Evolutionary conservation across 1,140 invertebrate species (phyloP).

Genomic region (Cydia amplana): DNA sequence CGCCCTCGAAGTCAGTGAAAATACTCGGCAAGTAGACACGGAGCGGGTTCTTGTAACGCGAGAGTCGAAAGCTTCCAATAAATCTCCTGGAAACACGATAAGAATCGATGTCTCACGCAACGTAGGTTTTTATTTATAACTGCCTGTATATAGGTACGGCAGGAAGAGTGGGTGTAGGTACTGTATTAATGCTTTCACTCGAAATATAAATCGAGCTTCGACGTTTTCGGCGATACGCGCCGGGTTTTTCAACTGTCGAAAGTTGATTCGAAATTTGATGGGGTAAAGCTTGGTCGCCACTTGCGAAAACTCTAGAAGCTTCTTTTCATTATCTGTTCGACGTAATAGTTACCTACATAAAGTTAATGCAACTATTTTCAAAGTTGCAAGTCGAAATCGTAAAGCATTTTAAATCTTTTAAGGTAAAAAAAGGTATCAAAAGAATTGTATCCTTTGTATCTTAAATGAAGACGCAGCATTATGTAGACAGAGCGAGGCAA

Average conservation of each 20-base stretch:
- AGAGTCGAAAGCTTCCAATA: conserved; percentile 67
- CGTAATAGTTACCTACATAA: no score
- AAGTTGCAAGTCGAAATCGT: no score
- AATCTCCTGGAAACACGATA: conserved; percentile 74
- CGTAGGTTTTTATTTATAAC: conserved; percentile 65
- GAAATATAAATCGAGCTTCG: conserved; percentile 54
- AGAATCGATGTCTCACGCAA: conserved; percentile 77
- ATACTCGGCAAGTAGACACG: conserved; percentile 63
- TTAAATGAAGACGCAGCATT: conserved; percentile 27
- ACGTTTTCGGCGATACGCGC: conserved; percentile 52
- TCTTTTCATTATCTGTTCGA: not conserved
- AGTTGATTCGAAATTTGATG: conserved; percentile 38
- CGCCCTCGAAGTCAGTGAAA: not conserved
- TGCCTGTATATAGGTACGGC: conserved; percentile 54
- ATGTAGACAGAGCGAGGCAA: conserved; percentile 41
- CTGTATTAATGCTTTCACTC: conserved; percentile 62
- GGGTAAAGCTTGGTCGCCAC: conserved; percentile 11
- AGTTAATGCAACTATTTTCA: no score
- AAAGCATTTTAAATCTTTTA: no score
- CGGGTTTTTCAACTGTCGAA: conserved; percentile 50
- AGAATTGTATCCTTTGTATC: not conserved
- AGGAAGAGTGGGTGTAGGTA: conserved; percentile 55
- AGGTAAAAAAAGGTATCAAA: not conserved
- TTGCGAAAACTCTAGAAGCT: not conserved
- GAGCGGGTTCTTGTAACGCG: conserved; percentile 70